These are phyloP conservation scores for Vespertilio murinus DNA, from an alignment of 2,797 vertebrate species.

Conservation along the genomic window DNA sequence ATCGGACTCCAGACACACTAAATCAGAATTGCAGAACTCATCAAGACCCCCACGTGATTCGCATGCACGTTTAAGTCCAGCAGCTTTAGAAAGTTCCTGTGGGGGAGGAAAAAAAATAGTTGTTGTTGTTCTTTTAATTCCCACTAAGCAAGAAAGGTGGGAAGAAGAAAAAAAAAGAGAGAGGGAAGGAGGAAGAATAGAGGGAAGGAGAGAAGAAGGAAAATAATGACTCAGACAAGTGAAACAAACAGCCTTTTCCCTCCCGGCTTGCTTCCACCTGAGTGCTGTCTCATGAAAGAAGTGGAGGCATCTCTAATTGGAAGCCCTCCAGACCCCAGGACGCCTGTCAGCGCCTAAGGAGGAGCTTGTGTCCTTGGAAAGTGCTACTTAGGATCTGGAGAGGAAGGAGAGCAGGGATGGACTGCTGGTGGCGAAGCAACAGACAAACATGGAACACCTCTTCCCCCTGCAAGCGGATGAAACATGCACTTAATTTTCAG, in stretches of 20 bases:
- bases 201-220: background rate
- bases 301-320: background rate
- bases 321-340: background rate
- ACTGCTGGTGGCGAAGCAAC: background rate
- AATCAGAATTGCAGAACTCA: background rate
- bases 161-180: background rate
- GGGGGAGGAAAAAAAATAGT: background rate
- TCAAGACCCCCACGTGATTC: too few relatives aligned
- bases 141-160: background rate
- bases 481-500: conserved; percentile 86
- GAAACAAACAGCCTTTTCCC: background rate
- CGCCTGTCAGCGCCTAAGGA: background rate
- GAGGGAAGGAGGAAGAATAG: background rate
- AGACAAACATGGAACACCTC: conserved; percentile 16
- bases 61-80: rapidly evolving
- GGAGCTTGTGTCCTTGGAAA: background rate
- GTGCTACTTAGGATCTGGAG: background rate
- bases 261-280: background rate
- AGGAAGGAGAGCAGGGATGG: background rate
- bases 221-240: background rate
- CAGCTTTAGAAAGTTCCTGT: background rate
- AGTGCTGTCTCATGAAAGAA: background rate
- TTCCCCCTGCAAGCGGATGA: conserved; percentile 78
- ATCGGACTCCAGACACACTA: background rate
- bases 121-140: background rate